These are phyloP conservation scores for Polyommatus icarus DNA, from an alignment of 2,888 invertebrate genomes.

Conservation along the genomic window DNA sequence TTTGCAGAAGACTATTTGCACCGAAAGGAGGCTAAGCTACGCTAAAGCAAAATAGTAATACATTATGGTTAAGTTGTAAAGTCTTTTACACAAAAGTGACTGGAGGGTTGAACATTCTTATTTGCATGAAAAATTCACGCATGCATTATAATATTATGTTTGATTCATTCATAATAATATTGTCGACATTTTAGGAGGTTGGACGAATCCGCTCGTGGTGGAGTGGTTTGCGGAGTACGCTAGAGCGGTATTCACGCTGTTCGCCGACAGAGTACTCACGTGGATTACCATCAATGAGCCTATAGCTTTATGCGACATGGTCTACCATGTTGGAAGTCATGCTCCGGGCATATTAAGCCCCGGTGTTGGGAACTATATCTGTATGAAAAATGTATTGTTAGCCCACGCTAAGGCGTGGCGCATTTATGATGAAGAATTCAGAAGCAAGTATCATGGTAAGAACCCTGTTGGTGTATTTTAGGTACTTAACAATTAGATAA, in stretches of 20 bases:
- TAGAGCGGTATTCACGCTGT: constrained; percentile 74
- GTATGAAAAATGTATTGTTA: constrained; percentile 11
- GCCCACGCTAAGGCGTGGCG: constrained; percentile 27
- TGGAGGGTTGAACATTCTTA: not conserved
- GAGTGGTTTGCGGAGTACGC: constrained; percentile 83
- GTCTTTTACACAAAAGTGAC: no score
- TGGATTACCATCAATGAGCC: constrained; percentile 90
- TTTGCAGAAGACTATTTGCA: no score
- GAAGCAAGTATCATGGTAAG: constrained; percentile 14
- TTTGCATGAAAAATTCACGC: not conserved
- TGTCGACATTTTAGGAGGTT: constrained; percentile 73
- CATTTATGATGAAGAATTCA: constrained; percentile 18
- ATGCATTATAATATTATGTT: not conserved
- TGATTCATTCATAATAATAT: not conserved
- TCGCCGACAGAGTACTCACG: constrained; percentile 80
- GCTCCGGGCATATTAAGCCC: constrained; percentile 7
- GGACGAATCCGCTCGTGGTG: constrained; percentile 82
- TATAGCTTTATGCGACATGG: constrained; percentile 34
- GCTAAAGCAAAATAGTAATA: no score
- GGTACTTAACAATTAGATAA: not conserved
- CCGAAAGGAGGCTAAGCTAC: no score
- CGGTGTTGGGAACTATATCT: constrained; percentile 1
- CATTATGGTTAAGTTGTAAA: no score
- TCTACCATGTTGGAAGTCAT: not conserved
- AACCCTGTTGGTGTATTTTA: not conserved